Evolutionary conservation across 92 coral and sea anemone genomes (phyloP), one percentile per base, ranked within the genome.

Genomic region (Umimayanthus kanabou): DNA sequence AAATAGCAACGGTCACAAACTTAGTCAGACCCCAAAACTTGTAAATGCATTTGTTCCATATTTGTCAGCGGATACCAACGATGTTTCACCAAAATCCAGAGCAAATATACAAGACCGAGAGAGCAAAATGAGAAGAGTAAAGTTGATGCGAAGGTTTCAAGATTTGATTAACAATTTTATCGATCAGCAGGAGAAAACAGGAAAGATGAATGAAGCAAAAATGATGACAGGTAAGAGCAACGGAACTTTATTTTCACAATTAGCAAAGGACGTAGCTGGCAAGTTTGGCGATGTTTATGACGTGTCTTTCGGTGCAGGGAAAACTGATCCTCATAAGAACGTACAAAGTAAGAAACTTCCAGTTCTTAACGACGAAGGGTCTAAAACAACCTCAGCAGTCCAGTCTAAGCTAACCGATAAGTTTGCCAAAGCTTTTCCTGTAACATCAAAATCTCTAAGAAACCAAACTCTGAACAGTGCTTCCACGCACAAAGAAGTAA

Each of bases 151-250:
- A 39, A 81, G 2, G 74, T 67, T 83, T 23, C 65, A 92, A 45
- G 90, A 89, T 77, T 67, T 91, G 23, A 73, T 92, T 42, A 89
- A 92, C 53, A 49, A 58, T 40, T 89, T 89, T 39, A 85, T 89
- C 50, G 65, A 89, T 43, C 80, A 74, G 26, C 92, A 85, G 23
- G 92, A 92, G 79, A 77, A 74, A 53, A 47, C 79, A 40, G 94
- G 94, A 39, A 81, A 79, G 65, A 18, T 81, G 9, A 86, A 81
- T 33, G 86, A 70, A 49, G 64, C 28, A 28, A 47, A 47, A 28
- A 70, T 11, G 64, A 30, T 5, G 42, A 26, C 39, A 50, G 29
- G 73, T 14, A 25, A 29, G 4, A 45, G 25, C 25, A 83, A 83
- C 26, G 77, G 77, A 6, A 83, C 18, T 69, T 69, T 83, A 6